A percentile compares a stretch with the other conserved stretches of the same genome.
These are phyloP conservation scores for Phataginus tricuspis DNA, from an alignment of 2,797 vertebrate genomes.

Conservation along the genomic window DNA sequence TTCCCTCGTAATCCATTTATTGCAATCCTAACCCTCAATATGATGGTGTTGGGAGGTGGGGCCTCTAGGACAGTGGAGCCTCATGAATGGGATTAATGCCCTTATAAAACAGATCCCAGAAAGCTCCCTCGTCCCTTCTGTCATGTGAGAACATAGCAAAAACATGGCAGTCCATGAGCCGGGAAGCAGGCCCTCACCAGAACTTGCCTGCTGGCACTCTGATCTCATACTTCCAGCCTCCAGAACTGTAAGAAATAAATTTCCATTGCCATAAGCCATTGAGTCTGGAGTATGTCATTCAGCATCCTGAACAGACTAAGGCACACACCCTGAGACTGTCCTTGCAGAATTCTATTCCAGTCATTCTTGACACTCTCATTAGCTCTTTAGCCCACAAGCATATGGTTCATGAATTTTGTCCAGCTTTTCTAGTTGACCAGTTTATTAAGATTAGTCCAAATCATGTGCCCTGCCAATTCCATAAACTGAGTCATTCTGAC, in stretches of 20 bases:
- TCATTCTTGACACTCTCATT: background rate
- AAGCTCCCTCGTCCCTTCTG: background rate
- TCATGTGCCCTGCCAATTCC: background rate
- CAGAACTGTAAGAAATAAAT: background rate
- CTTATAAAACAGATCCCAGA: background rate
- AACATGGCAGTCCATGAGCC: too few species aligned
- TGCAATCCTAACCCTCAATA: background rate
- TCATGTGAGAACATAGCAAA: background rate
- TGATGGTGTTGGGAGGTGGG: background rate
- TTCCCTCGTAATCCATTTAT: background rate
- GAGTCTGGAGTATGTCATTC: background rate
- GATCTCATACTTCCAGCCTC: background rate
- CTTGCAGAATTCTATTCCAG: background rate
- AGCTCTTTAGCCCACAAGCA: background rate
- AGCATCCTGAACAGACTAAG: background rate
- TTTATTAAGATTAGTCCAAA: background rate
- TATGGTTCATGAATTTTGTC: background rate
- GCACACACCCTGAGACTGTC: background rate
- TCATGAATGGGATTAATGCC: background rate
- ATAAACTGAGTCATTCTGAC: background rate
- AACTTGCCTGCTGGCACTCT: too few species aligned
- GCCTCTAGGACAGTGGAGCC: background rate
- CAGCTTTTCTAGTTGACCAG: background rate
- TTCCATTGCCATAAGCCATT: background rate
- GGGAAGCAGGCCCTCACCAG: background rate